Evolutionary conservation across 2,888 invertebrate genomes (phyloP).

Genomic region (Amiota mariae): DNA sequence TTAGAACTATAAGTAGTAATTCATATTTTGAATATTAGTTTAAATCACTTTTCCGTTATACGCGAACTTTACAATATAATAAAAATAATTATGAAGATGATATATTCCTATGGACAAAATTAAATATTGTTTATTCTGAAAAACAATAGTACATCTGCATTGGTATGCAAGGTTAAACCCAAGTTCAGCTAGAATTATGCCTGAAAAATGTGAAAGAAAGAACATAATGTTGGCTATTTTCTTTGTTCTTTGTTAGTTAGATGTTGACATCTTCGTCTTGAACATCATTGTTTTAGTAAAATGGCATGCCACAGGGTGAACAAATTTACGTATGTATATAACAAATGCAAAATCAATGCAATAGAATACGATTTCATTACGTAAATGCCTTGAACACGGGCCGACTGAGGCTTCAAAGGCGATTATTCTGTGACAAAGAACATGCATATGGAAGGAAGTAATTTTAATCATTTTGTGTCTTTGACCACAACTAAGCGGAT

Average conservation of each 20-base stretch:
- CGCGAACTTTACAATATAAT: no score
- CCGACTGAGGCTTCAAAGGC: no score
- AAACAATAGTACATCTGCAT: slow-evolving; percentile 15
- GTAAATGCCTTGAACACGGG: no score
- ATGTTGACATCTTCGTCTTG: background rate
- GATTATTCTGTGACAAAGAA: no score
- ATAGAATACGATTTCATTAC: background rate
- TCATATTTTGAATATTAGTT: no score
- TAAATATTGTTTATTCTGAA: slow-evolving; percentile 19
- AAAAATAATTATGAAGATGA: no score
- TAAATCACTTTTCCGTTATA: no score
- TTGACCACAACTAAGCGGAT: no score
- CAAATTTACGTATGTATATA: background rate
- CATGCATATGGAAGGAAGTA: no score
- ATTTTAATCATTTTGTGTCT: no score
- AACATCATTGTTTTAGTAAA: background rate
- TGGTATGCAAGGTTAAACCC: slow-evolving; percentile 38
- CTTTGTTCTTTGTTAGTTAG: background rate
- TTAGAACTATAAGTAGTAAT: no score
- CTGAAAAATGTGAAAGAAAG: slow-evolving; percentile 26
- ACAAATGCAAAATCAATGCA: background rate
- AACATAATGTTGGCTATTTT: background rate
- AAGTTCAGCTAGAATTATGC: slow-evolving; percentile 38
- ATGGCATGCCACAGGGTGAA: background rate
- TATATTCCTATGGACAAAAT: no score